Evolutionary conservation across 1,140 invertebrate species (phyloP), one percentile per base, ranked within the genome.

Genomic region (Saccostrea cuccullata): DNA sequence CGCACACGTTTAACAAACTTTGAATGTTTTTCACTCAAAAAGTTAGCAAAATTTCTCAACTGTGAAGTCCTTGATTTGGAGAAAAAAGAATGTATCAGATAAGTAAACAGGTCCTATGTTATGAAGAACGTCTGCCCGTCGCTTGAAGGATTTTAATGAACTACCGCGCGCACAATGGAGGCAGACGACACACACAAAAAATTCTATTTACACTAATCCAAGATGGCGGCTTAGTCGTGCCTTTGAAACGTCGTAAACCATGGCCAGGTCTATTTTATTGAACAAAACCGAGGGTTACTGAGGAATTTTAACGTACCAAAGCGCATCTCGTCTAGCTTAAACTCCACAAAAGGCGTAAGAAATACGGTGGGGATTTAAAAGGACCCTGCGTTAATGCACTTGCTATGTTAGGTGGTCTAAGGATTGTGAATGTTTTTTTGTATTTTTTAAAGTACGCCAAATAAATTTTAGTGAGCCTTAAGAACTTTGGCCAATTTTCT

Each of bases 131-230:
- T 20, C 17, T 17, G 17, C 58, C 30, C 58, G 17, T 64, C 58
- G 58, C 58, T 77, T 77, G 70, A 30, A 26, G 26, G 70, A 36
- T 77, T 77, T 77, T 77, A 77, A 77, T 77, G 70, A 77, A 77
- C 70, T 77, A 30, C 70, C 23, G 11, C 23, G 20, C 20, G 30
- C 70, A 26, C 30, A 77, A 30, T 77, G 70, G 26, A 15, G 70
- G 70, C 70, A 77, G 70, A 77, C 30, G 70, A 77, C 70, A 77
- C 70, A 64, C 17, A 64, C 47, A 47, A 6, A 64, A 64, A 64
- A 77, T 77, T 77, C 70, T 77, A 77, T 77, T 77, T 36, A 77
- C 70, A 77, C 70, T 77, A 77, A 77, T 77, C 70, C 70, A 77
- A 77, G 70, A 77, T 77, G 70, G 70, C 70, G 70, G 26, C 30